Evolutionary conservation across 2,888 invertebrate species (phyloP), one percentile per base, ranked within the genome.

Genomic region (Elmis aenea): DNA sequence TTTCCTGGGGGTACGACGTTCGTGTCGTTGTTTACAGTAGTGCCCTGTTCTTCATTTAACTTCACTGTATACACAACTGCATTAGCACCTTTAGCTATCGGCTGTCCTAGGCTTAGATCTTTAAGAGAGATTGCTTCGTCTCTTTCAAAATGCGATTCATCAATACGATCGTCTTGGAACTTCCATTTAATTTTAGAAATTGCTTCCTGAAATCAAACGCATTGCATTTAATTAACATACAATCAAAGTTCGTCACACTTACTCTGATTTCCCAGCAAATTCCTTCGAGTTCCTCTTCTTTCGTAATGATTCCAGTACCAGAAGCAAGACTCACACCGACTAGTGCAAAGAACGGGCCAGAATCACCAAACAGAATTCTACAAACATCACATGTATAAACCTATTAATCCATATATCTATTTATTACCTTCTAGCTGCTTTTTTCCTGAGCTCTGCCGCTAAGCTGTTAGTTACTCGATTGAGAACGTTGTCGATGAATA

Each of bases 81-180:
- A 47, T 83, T 84, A 59, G 85, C 83, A 9, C 89, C 89, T 64
- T 88, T 85, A 3, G 82, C 85, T 50, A 90, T 81, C 2, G 79
- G 72, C 20, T 77, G 73, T 1, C 85, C 86, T 47, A 88, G 73
- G 37, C 75, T 72, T 39, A 86, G 70, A 54, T 81, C 72, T 28
- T 75, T 69, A 26, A 85, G 66, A 28, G 67, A 68, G 5, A 76
- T 64, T n/a, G 68, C 60, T 9, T 67, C 61, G 8, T 67, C 61
- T 11, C 66, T 64, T 18, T 74, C 61, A 2, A 64, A 65, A 21
- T 52, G 34, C 1, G 55, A 53, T 29, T 63, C 63, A 40, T 70
- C 67, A 30, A 69, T 64, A 44, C 70, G 68, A 31, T 62, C 61
- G 38, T 64, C 66, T 6, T 69, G 64, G 32, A 67, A 64, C 35